Conservation (phyloP, 2,888 invertebrate genomes). For the Leptinotarsa peninsularis region DNA sequence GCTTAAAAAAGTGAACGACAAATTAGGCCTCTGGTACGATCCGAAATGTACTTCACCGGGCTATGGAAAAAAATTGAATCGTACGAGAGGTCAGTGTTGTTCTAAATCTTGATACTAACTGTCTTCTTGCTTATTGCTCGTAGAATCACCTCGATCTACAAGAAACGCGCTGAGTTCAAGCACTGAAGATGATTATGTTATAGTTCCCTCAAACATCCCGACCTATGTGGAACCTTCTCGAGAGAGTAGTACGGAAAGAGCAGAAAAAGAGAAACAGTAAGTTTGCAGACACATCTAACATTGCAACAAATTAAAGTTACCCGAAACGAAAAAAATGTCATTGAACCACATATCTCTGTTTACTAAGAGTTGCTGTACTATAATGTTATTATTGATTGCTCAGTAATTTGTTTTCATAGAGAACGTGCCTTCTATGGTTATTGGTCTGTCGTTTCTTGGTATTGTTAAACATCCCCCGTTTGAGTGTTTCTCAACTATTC, state of each 20-base stretch:
- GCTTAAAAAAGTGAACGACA: neutral
- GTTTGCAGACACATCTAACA: conserved; percentile 15
- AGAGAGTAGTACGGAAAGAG: conserved; percentile 60
- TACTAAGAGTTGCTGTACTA: too few species aligned
- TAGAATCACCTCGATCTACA: conserved; percentile 64
- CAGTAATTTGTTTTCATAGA: too few species aligned
- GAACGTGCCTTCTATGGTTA: too few species aligned
- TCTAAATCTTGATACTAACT: conserved; percentile 17
- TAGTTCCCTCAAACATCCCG: conserved; percentile 79
- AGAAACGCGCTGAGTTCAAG: conserved; percentile 69
- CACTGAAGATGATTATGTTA: conserved; percentile 86
- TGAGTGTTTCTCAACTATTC: too few species aligned
- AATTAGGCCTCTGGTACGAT: conserved; percentile 8
- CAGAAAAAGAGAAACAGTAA: conserved; percentile 50
- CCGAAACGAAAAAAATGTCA: too few species aligned
- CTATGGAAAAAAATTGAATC: neutral
- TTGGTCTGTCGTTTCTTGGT: too few species aligned
- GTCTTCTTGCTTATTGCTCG: conserved; percentile 48
- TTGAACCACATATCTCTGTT: too few species aligned
- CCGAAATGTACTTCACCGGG: neutral
- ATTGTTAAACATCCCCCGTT: too few species aligned
- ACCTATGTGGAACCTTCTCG: conserved; percentile 70
- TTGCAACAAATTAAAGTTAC: too few species aligned
- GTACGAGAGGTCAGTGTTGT: conserved; percentile 10
- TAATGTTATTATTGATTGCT: too few species aligned